Base-by-base conservation (phyloP, 2,113 vertebrate genomes). In the Microtus pennsylvanicus region DNA sequence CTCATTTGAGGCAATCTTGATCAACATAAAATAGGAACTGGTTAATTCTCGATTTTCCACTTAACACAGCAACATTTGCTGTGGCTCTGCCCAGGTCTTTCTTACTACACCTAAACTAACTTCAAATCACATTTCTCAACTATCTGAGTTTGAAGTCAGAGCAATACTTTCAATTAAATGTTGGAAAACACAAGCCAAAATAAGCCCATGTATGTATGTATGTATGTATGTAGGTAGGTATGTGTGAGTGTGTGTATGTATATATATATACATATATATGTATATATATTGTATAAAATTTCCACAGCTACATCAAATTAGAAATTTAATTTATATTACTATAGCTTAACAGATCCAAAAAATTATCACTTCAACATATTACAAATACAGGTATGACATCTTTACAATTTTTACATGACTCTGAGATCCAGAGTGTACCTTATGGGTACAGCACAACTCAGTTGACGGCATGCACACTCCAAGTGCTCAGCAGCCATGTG, bases 331-430 rank as follows among this genome's bases (percentile, higher is more conserved):
- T 58, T 58, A 58, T 58, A 58, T 58, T 58, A 58, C 17, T 19
- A 58, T 17, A 85, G 28, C 67, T 75, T 67, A 87, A 47, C 1
- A 90, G 16, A 70, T 55, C 61, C 19, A 55, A 93, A 93, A 81
- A 45, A 89, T 45, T 47, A 93, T 50, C 30, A 93, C 38, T 83
- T 93, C 75, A 85, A 77, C 22, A 75, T 83, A 55, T 12, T 78
- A 28, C 47, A 65, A 94, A 92, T 47, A 76, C 21, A 85, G 88
- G 24, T 42, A 67, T 28, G n/a, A n/a, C 16, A 61, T 45, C 55
- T 97, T 85, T 38, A 89, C 38, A 89, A 28, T 77, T 42, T 78
- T 89, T 50, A 55, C 33, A 70, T 19, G 16, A 47, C 76, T 96
- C 50, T 85, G 33, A 95, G 87, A 75, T 42, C 3, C 28, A 91